Evolutionary conservation across 2,797 vertebrate genomes (phyloP).

Genomic region (Molossus molossus): DNA sequence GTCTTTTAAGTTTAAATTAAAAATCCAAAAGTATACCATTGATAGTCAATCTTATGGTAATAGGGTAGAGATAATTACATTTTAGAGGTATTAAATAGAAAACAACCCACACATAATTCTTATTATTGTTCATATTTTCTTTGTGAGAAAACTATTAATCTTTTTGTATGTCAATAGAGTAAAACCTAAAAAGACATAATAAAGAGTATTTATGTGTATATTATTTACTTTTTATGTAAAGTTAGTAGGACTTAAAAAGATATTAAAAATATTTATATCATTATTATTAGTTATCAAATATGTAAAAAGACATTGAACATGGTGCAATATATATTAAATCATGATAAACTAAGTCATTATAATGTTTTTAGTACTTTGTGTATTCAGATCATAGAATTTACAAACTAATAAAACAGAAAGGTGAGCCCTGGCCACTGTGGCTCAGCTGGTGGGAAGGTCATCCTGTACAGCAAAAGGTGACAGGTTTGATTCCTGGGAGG

Average conservation of each 20-base stretch:
- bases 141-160: constrained; percentile 30
- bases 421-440: too few relatives aligned
- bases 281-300: neutral
- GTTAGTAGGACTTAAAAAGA: neutral
- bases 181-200: constrained; percentile 53
- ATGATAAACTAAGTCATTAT: constrained; percentile 3
- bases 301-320: constrained; percentile 2
- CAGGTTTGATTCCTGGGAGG: too few relatives aligned
- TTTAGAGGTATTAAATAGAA: neutral
- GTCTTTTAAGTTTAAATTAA: neutral
- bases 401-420: constrained; percentile 25
- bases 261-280: constrained; percentile 13
- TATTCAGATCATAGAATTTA: neutral
- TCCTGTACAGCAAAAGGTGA: too few relatives aligned
- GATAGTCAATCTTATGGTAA: neutral
- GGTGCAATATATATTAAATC: neutral
- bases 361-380: neutral
- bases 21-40: neutral
- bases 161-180: constrained; percentile 5
- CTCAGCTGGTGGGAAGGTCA: too few relatives aligned
- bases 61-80: neutral
- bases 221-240: neutral
- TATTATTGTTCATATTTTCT: constrained; percentile 12
- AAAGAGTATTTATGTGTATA: neutral
- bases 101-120: neutral